These are phyloP conservation scores for Zootoca vivipara DNA, from an alignment of 2,113 vertebrate genomes.

Conservation along the genomic window DNA sequence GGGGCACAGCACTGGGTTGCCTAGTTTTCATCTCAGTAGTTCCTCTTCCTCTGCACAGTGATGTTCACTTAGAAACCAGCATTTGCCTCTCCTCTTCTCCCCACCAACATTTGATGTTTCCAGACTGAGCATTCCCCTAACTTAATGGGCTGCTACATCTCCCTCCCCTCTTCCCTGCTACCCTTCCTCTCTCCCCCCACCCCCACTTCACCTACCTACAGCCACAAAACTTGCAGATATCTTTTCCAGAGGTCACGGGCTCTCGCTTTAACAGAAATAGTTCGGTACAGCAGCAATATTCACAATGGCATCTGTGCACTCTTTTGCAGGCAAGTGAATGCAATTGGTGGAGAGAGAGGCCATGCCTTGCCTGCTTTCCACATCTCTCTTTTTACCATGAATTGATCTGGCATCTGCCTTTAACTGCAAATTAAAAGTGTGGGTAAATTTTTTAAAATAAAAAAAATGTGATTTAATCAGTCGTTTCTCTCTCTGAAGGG, in stretches of 20 bases:
- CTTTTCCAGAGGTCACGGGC: background rate
- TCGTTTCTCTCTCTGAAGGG: background rate
- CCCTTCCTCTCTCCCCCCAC: background rate
- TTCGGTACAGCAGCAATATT: background rate
- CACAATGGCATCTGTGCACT: background rate
- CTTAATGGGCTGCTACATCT: background rate
- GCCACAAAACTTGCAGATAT: no score
- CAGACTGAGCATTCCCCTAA: background rate
- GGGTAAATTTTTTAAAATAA: background rate
- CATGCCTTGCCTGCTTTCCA: background rate
- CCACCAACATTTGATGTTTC: background rate
- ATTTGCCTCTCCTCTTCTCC: background rate
- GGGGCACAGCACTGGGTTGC: background rate
- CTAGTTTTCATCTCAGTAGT: background rate
- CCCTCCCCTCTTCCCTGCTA: no score
- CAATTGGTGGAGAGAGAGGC: background rate
- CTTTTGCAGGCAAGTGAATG: background rate
- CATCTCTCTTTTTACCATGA: background rate
- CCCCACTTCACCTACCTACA: background rate
- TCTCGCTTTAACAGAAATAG: background rate
- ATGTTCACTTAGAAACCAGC: background rate
- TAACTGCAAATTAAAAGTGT: background rate
- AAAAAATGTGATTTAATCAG: background rate
- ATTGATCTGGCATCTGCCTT: slow-evolving; percentile 1
- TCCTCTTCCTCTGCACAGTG: background rate